A percentile compares a stretch with the other conserved stretches of the same genome.
phyloP scores from a whole-genome alignment of 2,888 invertebrate species.

The Autographa gamma region DNA sequence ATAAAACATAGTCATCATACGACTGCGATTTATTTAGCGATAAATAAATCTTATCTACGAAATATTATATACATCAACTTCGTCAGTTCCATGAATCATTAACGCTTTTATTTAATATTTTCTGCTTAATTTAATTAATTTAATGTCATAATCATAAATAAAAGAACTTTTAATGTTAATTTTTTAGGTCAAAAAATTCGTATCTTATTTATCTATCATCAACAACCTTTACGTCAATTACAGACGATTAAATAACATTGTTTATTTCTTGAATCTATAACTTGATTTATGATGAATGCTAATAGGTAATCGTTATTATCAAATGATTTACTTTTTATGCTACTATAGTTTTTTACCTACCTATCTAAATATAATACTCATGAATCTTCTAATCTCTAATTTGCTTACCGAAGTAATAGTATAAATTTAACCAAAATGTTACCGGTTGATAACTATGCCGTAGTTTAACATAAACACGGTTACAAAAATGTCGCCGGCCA shows the following conservation, averaged over 20 bases:
- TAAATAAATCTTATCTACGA: slow-evolving; percentile 55
- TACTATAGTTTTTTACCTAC: too few relatives aligned
- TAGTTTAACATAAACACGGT: slow-evolving; percentile 58
- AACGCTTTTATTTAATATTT: slow-evolving; percentile 13
- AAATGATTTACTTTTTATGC: too few relatives aligned
- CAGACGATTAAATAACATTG: too few relatives aligned
- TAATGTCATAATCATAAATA: slow-evolving; percentile 1
- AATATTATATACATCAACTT: slow-evolving; percentile 41
- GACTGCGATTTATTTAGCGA: slow-evolving; percentile 57
- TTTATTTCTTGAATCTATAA: too few relatives aligned
- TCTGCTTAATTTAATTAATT: background rate
- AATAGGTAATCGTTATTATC: too few relatives aligned
- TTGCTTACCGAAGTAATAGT: slow-evolving; percentile 36
- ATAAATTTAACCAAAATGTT: slow-evolving; percentile 30
- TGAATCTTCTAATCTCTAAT: slow-evolving; percentile 33
- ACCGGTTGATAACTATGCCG: slow-evolving; percentile 53
- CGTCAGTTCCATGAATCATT: slow-evolving; percentile 16
- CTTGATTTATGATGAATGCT: too few relatives aligned
- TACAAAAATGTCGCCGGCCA: slow-evolving; percentile 51
- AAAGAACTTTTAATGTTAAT: too few relatives aligned
- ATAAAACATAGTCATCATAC: slow-evolving; percentile 68
- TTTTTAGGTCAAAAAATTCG: too few relatives aligned
- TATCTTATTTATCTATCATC: too few relatives aligned
- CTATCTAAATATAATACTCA: too few relatives aligned
- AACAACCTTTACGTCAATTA: too few relatives aligned